phyloP scores from a whole-genome alignment of 2,888 invertebrate species.

The Iphiclides podalirius region DNA sequence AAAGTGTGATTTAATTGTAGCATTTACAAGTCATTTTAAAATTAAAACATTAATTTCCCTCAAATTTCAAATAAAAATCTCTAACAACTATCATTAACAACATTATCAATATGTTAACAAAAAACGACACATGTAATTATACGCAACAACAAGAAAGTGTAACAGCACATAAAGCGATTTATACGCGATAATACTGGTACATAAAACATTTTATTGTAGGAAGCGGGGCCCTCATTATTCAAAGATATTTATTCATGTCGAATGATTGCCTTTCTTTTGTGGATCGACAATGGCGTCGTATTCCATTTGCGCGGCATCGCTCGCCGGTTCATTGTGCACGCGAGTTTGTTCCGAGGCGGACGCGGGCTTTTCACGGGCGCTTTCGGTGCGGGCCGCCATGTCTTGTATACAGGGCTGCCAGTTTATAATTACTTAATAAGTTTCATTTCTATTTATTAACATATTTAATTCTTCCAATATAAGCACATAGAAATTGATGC shows the following conservation, averaged over 20 bases:
- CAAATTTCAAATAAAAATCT: not conserved
- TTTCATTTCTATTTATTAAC: no score
- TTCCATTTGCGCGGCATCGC: conserved; percentile 65
- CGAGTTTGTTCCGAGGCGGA: conserved; percentile 63
- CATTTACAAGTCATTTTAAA: no score
- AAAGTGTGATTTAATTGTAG: no score
- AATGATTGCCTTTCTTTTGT: conserved; percentile 80
- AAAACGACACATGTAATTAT: conserved; percentile 29
- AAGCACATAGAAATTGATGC: no score
- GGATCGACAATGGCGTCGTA: conserved; percentile 71
- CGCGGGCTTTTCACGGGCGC: conserved; percentile 52
- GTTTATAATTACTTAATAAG: not conserved
- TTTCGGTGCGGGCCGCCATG: conserved; percentile 30
- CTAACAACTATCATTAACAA: conserved; percentile 1
- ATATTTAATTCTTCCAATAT: no score
- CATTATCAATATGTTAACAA: conserved; percentile 35
- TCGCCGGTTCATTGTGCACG: conserved; percentile 63
- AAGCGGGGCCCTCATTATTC: conserved; percentile 69
- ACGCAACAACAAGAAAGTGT: conserved; percentile 37
- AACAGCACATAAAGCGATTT: conserved; percentile 58
- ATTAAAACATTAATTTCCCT: not conserved
- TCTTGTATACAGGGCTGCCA: conserved; percentile 25
- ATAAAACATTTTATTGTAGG: conserved; percentile 77
- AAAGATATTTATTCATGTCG: conserved; percentile 79
- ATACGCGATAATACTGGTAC: conserved; percentile 70